Base-by-base conservation (phyloP, 2,888 invertebrate genomes). In the Melanargia galathea region DNA sequence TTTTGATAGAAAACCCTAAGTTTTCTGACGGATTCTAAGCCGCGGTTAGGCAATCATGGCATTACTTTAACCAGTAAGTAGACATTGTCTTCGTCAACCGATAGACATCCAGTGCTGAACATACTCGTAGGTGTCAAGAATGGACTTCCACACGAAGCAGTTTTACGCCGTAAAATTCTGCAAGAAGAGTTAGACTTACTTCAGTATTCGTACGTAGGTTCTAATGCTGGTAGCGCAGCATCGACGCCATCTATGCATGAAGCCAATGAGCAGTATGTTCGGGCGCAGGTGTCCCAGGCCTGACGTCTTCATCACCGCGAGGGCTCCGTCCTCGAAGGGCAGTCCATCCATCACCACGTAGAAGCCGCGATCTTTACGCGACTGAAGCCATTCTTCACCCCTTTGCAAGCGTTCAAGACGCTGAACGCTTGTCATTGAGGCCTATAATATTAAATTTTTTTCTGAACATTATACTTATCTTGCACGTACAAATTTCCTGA, bases 191-290 rank as follows among this genome's bases (percentile, higher is more conserved):
- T 13, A 3, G 4, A 35, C 35, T 35, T 95, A 82, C 98, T 96
- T 76, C 3, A 52, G 13, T 35, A 35, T 13, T 35, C 35, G 35
- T 13, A 35, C 35, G n/a, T 35, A 35, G 13, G 35, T 35, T 3
- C 35, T 35, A 13, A 97, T 91, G 69, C 95, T 95, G 54, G 93
- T 92, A 13, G 92, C 92, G 56, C 93, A 92, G 71, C 95, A 95
- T 11, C 90, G 92, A 59, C 90, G 87, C 98, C 98, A 98, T 78
- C 97, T 94, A 35, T 92, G 92, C 82, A 98, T 98, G 84, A 95
- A 98, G n/a, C 98, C 98, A 92, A 98, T 94, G 75, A 98, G 90
- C 11, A 98, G 87, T 51, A 97, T 95, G 80, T 98, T 98, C 0
- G 98, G 98, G 26, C 94, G 90, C 64, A 98, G 90, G 84, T 96